Conservation (phyloP, 2,113 vertebrate species). For the Pygoscelis adeliae region DNA sequence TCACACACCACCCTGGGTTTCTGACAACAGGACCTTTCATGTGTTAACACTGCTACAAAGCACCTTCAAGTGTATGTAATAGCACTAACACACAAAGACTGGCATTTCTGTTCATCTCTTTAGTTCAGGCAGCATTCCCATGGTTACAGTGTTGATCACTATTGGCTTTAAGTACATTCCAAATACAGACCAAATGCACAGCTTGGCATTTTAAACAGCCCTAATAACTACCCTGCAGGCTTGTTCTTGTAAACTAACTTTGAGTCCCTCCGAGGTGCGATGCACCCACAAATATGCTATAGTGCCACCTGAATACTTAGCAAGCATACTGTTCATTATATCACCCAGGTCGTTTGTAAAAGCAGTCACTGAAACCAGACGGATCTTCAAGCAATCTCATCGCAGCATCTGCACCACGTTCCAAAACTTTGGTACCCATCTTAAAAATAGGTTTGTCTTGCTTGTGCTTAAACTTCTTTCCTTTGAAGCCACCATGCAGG, state of each 20-base stretch:
- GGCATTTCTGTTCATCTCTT: not conserved
- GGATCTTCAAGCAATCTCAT: not conserved
- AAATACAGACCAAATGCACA: not conserved
- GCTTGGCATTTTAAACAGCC: not conserved
- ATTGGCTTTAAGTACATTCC: not conserved
- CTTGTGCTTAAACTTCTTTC: not conserved
- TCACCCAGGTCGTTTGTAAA: not conserved
- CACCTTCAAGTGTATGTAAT: not conserved
- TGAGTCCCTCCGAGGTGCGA: not conserved
- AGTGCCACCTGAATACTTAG: not conserved
- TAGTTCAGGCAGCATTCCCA: constrained; percentile 10
- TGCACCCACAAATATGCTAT: not conserved
- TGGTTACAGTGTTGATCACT: constrained; percentile 12
- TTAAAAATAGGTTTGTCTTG: not conserved
- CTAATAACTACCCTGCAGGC: not conserved
- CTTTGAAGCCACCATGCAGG: not conserved
- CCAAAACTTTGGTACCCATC: not conserved
- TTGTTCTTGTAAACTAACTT: not conserved
- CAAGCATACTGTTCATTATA: not conserved
- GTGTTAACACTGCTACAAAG: not conserved
- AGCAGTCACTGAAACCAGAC: not conserved
- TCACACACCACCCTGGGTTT: not conserved
- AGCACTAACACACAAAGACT: not conserved
- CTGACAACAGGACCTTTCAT: not conserved
- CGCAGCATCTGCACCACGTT: not conserved